phyloP scores from a whole-genome alignment of 2,888 invertebrate genomes.

The Noctua pronuba region DNA sequence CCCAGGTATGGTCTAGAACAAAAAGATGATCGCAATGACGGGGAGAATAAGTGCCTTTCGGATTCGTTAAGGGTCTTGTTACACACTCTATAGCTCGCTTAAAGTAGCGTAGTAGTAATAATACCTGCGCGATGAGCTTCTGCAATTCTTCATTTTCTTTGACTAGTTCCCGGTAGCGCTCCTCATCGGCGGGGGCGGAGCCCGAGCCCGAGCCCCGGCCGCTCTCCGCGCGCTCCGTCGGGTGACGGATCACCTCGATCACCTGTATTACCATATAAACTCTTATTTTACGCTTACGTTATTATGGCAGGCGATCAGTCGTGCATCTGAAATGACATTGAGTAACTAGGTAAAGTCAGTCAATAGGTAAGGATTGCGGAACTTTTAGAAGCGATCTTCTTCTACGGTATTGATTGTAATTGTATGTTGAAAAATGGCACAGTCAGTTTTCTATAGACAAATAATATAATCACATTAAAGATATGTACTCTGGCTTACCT shows the following conservation, averaged over 20 bases:
- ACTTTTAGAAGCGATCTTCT: background rate
- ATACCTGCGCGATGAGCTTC: constrained; percentile 97
- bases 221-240: constrained; percentile 96
- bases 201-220: constrained; percentile 96
- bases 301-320: background rate
- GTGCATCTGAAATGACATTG: constrained; percentile 29
- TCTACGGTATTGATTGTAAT: background rate
- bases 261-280: constrained; percentile 87
- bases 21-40: too few species aligned
- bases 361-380: background rate
- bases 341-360: background rate
- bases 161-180: constrained; percentile 97
- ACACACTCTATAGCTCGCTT: too few species aligned
- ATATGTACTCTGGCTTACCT: too few species aligned
- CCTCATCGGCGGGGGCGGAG: constrained; percentile 97
- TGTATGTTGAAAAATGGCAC: too few species aligned
- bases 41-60: too few species aligned
- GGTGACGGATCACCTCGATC: constrained; percentile 97
- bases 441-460: too few species aligned
- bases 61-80: too few species aligned
- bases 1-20: too few species aligned
- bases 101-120: background rate
- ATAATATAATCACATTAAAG: too few species aligned
- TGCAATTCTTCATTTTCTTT: constrained; percentile 99
- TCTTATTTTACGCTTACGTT: constrained; percentile 23